Conservation (phyloP, 2,888 invertebrate species). For the Rhyacophila evoluta region DNA sequence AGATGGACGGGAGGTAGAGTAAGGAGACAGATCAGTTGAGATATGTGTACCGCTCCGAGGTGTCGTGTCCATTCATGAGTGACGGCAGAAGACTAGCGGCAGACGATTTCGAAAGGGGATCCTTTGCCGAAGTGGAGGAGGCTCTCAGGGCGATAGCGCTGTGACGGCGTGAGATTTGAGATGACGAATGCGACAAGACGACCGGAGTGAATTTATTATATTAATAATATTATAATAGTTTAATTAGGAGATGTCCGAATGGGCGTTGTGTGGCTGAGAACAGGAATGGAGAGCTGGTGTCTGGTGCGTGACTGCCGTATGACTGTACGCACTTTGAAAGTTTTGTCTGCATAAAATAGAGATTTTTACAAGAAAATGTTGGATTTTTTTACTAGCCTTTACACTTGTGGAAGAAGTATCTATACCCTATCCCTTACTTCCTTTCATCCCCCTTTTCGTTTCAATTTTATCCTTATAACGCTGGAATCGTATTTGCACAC, state of each 20-base stretch:
- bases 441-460: not conserved
- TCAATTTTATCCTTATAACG: not conserved
- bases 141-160: slow-evolving; percentile 30
- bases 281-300: slow-evolving; percentile 39
- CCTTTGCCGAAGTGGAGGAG: slow-evolving; percentile 24
- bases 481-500: not conserved
- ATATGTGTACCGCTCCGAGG: slow-evolving; percentile 19
- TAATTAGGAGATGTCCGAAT: slow-evolving; percentile 51
- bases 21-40: slow-evolving; percentile 4
- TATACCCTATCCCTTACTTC: slow-evolving; percentile 5
- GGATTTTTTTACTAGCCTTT: slow-evolving; percentile 50
- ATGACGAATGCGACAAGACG: slow-evolving; percentile 44
- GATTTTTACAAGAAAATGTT: slow-evolving; percentile 47
- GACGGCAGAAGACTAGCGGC: not conserved
- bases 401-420: slow-evolving; percentile 40
- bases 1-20: not conserved
- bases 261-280: slow-evolving; percentile 46
- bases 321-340: slow-evolving; percentile 50
- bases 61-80: slow-evolving; percentile 1
- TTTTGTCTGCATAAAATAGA: slow-evolving; percentile 48
- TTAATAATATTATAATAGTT: slow-evolving; percentile 54
- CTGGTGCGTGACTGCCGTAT: slow-evolving; percentile 34
- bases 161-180: slow-evolving; percentile 14
- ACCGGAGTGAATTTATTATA: slow-evolving; percentile 50
- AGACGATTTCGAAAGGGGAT: not conserved